Conservation (phyloP, 2,113 vertebrate genomes). For the Vidua macroura region DNA sequence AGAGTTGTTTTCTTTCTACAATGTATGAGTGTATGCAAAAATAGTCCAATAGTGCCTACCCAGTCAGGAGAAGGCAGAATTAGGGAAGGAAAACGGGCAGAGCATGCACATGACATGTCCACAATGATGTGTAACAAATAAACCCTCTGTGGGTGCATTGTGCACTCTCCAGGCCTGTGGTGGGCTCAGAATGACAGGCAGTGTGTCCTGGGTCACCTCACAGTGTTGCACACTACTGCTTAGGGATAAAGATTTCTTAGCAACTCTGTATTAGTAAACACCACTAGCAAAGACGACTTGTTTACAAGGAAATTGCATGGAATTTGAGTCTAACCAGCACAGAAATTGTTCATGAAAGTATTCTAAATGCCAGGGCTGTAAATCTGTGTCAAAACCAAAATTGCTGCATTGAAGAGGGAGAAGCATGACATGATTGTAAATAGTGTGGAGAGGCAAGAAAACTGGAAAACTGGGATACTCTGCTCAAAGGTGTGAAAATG, state of each 20-base stretch:
- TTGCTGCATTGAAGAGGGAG: not conserved
- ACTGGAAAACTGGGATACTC: not conserved
- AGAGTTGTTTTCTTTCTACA: not conserved
- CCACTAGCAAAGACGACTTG: not conserved
- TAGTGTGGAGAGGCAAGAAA: not conserved
- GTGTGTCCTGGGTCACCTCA: not conserved
- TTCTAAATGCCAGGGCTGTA: not conserved
- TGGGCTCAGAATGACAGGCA: not conserved
- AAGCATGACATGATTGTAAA: not conserved
- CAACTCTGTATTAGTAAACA: not conserved
- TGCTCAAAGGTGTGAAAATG: constrained; percentile 3
- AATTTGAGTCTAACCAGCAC: not conserved
- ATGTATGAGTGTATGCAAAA: not conserved
- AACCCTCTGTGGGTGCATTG: rapidly evolving
- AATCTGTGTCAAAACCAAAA: not conserved
- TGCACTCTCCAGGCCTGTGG: not conserved
- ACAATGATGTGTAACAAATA: rapidly evolving
- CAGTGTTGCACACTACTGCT: not conserved
- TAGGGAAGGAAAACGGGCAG: not conserved
- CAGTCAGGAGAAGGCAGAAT: not conserved
- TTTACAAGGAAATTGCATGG: not conserved
- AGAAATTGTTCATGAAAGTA: not conserved
- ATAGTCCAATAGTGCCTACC: not conserved
- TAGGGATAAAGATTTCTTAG: not conserved
- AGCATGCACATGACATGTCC: not conserved